Evolutionary conservation across 2,113 vertebrate species (phyloP), one percentile per base, ranked within the genome.

Genomic region (Nerophis lumbriciformis): DNA sequence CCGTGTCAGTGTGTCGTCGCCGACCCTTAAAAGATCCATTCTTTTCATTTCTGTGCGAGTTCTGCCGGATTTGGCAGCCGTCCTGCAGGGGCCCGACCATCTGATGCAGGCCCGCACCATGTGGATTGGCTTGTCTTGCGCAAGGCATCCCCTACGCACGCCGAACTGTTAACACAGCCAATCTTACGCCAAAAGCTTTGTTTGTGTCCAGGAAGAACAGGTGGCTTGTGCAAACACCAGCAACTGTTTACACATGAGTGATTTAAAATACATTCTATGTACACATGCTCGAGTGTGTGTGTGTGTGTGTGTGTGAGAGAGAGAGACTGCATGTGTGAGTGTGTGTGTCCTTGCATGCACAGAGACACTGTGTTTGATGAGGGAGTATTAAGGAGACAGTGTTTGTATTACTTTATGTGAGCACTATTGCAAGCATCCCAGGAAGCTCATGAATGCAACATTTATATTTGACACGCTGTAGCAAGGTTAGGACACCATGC

Each of bases 121-220:
- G 85, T 81, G 85, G 85, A 85, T 70, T 67, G 71, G 63, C 81
- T 76, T 79, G 80, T 81, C 84, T 77, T 60, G 79, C 79, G 82
- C 71, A 73, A 85, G 79, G 78, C 86, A 63, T 84, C 79, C 80
- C 82, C 81, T 63, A 63, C 60, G 69, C 79, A 70, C 78, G 77
- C 67, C 86, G 66, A 79, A 75, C 79, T 82, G 86, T 76, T 87
- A 81, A 72, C 80, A 78, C 68, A 75, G 73, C 70, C 72, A 58
- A 5, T 72, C 66, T 28, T 69, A 81, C 74, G 78, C 83, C 85
- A 85, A 73, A 57, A 69, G 85, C 86, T 85, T 83, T 86, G 86
- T 87, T 82, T 83, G 79, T 81, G 83, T 88, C 84, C 85, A 87
- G 82, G 84, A 83, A 83, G 80, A 87, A 87, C 88, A 89, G 87